Evolutionary conservation across 2,113 vertebrate species (phyloP).

Genomic region (Proteles cristata): DNA sequence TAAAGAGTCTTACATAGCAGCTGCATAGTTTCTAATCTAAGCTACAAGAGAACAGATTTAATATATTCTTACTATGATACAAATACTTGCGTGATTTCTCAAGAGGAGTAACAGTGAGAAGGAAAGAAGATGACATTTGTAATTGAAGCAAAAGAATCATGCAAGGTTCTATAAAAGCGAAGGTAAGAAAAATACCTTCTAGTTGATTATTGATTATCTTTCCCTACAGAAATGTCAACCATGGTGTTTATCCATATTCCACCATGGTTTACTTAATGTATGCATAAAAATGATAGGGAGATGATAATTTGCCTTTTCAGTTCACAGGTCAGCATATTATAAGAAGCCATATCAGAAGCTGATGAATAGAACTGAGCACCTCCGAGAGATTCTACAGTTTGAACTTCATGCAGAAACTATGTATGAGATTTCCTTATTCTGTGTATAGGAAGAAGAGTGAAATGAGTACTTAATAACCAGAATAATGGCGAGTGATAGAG

Average conservation of each 20-base stretch:
- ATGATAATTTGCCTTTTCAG: neutral
- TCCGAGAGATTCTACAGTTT: neutral
- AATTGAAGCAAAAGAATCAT: constrained; percentile 46
- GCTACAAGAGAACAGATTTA: constrained; percentile 25
- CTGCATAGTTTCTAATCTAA: constrained; percentile 57
- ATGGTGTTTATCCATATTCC: neutral
- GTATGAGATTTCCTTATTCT: neutral
- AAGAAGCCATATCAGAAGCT: neutral
- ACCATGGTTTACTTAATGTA: neutral
- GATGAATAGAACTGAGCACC: neutral
- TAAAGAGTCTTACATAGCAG: constrained; percentile 53
- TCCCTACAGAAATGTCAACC: neutral
- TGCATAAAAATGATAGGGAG: neutral
- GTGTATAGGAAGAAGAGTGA: neutral
- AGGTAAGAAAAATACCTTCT: constrained; percentile 19
- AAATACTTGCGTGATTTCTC: constrained; percentile 34
- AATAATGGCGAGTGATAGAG: neutral
- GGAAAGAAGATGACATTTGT: constrained; percentile 32
- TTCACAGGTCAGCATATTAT: neutral
- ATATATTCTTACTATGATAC: constrained; percentile 15
- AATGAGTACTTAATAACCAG: neutral
- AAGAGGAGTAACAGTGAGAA: constrained; percentile 25
- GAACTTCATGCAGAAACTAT: neutral
- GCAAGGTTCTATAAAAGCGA: neutral
- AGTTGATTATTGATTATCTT: neutral